Percentiles rank a stretch among this genome's conserved stretches.
Conservation (phyloP, 1,140 invertebrate species). For the Protaetia brevitarsis region DNA sequence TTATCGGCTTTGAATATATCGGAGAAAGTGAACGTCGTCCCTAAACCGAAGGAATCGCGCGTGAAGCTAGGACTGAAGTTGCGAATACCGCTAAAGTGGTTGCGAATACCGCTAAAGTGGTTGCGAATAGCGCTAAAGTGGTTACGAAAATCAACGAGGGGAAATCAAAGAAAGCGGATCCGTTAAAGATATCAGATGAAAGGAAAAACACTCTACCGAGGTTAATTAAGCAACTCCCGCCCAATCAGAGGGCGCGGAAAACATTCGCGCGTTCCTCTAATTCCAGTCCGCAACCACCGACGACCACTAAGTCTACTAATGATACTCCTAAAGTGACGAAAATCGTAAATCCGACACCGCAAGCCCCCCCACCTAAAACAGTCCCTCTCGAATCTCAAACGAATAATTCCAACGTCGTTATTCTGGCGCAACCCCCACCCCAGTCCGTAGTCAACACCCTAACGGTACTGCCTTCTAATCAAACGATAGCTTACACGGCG, state of each 20-base stretch:
- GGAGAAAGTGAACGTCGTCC: conserved; percentile 32
- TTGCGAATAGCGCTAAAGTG: not conserved
- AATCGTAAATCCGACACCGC: not conserved
- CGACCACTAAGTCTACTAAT: not conserved
- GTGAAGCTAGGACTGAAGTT: not conserved
- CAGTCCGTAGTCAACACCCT: conserved; percentile 22
- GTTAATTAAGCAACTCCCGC: not conserved
- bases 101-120: not conserved
- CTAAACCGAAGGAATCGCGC: conserved; percentile 10
- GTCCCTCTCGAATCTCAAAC: not conserved
- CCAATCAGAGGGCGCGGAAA: conserved; percentile 23
- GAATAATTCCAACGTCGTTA: not conserved
- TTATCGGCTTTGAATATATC: conserved; percentile 43
- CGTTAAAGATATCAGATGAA: not conserved
- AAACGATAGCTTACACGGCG: conserved; percentile 29
- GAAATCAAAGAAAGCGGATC: not conserved
- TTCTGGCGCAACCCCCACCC: not conserved
- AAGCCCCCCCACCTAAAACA: not conserved
- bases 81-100: not conserved
- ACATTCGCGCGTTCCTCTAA: not conserved
- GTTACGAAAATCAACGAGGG: not conserved
- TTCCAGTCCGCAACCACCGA: not conserved
- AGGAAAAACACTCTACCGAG: not conserved
- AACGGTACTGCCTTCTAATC: conserved; percentile 32
- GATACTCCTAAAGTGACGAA: not conserved